These are phyloP conservation scores for Echinops telfairi DNA, from an alignment of 2,113 vertebrate genomes.

Conservation along the genomic window DNA sequence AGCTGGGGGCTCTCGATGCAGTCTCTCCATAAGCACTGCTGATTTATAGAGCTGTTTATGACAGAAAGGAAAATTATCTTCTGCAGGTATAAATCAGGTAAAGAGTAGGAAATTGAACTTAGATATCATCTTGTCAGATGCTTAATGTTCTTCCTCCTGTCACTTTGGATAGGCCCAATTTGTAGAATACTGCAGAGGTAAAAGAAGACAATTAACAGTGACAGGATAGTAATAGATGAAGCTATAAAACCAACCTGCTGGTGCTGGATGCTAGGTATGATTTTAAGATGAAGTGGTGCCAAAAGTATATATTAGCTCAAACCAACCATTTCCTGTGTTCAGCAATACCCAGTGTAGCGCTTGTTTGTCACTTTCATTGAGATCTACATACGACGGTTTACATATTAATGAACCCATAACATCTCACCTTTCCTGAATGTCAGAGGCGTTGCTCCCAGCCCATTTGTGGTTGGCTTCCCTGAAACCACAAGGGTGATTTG, in stretches of 20 bases:
- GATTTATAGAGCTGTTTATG: slow-evolving; percentile 99
- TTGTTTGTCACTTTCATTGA: slow-evolving; percentile 93
- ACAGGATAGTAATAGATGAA: slow-evolving; percentile 99
- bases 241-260: slow-evolving; percentile 99
- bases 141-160: slow-evolving; percentile 99
- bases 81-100: slow-evolving; percentile 99
- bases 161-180: slow-evolving; percentile 99
- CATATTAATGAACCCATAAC: slow-evolving; percentile 92
- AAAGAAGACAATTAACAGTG: slow-evolving; percentile 99
- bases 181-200: slow-evolving; percentile 99
- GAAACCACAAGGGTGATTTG: slow-evolving; percentile 84
- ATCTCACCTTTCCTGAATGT: slow-evolving; percentile 92
- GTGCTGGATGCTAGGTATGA: slow-evolving; percentile 99
- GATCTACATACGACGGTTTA: slow-evolving; percentile 91
- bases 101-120: slow-evolving; percentile 99
- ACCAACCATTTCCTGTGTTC: slow-evolving; percentile 92
- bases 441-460: slow-evolving; percentile 84
- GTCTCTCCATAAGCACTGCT: slow-evolving; percentile 99
- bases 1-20: slow-evolving; percentile 94
- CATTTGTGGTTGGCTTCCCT: slow-evolving; percentile 89
- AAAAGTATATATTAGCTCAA: slow-evolving; percentile 94
- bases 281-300: slow-evolving; percentile 98
- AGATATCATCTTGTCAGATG: slow-evolving; percentile 99
- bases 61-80: slow-evolving; percentile 99
- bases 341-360: slow-evolving; percentile 91